Evolutionary conservation across 2,113 vertebrate genomes (phyloP).

Genomic region (Hippocampus mohnikei): DNA sequence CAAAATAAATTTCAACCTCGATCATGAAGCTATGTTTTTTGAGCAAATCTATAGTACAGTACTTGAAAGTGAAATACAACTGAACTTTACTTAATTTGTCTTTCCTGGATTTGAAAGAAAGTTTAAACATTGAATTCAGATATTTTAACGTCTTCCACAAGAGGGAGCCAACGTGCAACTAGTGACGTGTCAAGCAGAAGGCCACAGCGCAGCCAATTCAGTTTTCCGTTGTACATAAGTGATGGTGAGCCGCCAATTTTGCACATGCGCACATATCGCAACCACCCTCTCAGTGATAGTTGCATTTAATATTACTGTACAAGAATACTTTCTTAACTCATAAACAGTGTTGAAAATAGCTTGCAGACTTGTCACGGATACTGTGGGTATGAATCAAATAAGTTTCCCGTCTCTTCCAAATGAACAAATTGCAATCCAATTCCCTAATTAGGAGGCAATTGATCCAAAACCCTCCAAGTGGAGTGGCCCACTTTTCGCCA

Average conservation of each 20-base stretch:
- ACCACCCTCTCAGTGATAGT: too few species aligned
- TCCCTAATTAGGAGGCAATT: slow-evolving; percentile 13
- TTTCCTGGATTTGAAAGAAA: background rate
- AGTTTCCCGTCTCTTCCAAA: background rate
- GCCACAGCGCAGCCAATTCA: too few species aligned
- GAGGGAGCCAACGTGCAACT: too few species aligned
- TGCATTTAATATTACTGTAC: too few species aligned
- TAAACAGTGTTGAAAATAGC: background rate
- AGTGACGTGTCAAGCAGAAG: background rate
- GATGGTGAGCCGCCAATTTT: too few species aligned
- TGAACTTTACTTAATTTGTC: background rate
- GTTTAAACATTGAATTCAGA: background rate
- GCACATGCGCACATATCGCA: too few species aligned
- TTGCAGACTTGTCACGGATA: background rate
- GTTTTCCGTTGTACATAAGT: too few species aligned
- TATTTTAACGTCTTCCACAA: background rate
- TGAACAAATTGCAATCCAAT: slow-evolving; percentile 11
- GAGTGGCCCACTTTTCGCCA: slow-evolving; percentile 6
- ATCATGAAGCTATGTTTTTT: too few species aligned
- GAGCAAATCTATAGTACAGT: background rate
- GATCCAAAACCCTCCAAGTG: slow-evolving; percentile 10
- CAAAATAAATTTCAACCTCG: too few species aligned
- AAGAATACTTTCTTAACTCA: too few species aligned
- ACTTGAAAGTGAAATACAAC: background rate
- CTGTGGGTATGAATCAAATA: background rate